A percentile compares a stretch with the other conserved stretches of the same genome.
These are phyloP conservation scores for Drosophila bipectinata DNA, from an alignment of 1,140 invertebrate genomes.

Conservation along the genomic window DNA sequence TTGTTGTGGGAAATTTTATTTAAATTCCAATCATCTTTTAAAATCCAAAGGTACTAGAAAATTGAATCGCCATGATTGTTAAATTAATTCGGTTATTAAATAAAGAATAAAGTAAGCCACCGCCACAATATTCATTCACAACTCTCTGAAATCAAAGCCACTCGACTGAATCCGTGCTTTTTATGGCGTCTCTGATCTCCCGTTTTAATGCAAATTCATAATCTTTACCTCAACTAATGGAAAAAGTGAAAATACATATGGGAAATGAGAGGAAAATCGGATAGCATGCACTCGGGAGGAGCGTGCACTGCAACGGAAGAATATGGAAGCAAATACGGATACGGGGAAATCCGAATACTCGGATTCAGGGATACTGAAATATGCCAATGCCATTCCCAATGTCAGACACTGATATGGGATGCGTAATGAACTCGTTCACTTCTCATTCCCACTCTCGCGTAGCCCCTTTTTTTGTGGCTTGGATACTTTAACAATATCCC, in stretches of 20 bases:
- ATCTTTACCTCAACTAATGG: slow-evolving; percentile 46
- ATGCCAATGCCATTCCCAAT: slow-evolving; percentile 29
- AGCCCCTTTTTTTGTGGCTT: slow-evolving; percentile 34
- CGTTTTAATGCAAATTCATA: slow-evolving; percentile 76
- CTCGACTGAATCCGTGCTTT: slow-evolving; percentile 15
- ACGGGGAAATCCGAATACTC: slow-evolving; percentile 4
- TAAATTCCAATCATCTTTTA: neutral
- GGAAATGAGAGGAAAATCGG: slow-evolving; percentile 39
- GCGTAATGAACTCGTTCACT: slow-evolving; percentile 70
- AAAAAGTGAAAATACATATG: slow-evolving; percentile 3
- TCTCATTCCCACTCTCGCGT: neutral
- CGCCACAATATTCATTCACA: neutral
- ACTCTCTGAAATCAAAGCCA: slow-evolving; percentile 40
- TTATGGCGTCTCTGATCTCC: slow-evolving; percentile 23
- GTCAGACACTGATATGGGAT: slow-evolving; percentile 51
- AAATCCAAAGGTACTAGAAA: neutral
- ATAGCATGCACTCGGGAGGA: too few species aligned
- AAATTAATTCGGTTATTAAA: slow-evolving; percentile 29
- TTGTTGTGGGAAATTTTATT: neutral
- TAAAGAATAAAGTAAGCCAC: slow-evolving; percentile 22
- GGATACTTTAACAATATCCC: slow-evolving; percentile 58
- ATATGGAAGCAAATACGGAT: slow-evolving; percentile 10
- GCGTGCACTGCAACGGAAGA: slow-evolving; percentile 40
- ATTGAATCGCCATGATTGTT: neutral
- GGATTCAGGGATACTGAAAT: slow-evolving; percentile 8